These are phyloP conservation scores for Acromyrmex charruanus DNA, from an alignment of 1,140 invertebrate genomes.

Conservation along the genomic window DNA sequence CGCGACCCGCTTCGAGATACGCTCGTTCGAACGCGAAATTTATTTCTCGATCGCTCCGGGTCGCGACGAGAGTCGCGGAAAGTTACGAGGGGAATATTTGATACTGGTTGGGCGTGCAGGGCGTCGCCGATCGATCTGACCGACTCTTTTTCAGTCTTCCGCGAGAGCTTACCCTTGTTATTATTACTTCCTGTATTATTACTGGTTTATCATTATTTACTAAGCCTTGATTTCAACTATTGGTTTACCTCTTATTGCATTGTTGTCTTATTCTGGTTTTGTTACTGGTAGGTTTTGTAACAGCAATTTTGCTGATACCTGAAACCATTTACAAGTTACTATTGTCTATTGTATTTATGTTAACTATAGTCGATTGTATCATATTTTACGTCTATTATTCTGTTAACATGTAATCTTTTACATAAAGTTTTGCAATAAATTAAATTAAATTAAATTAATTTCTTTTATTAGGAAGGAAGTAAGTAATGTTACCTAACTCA, in stretches of 20 bases:
- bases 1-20: conserved; percentile 45
- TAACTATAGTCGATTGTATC: too few relatives aligned
- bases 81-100: conserved; percentile 46
- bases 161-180: neutral
- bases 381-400: too few relatives aligned
- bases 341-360: too few relatives aligned
- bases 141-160: neutral
- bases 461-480: neutral
- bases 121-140: conserved; percentile 25
- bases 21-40: conserved; percentile 49
- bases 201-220: conserved; percentile 11
- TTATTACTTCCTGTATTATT: neutral
- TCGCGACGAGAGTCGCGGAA: conserved; percentile 32
- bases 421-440: too few relatives aligned
- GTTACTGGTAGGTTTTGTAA: too few relatives aligned
- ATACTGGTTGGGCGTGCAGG: neutral
- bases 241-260: too few relatives aligned
- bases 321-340: too few relatives aligned
- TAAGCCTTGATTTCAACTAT: neutral
- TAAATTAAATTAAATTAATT: neutral
- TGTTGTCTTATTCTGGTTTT: too few relatives aligned
- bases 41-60: conserved; percentile 43
- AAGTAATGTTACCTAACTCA: neutral
- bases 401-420: too few relatives aligned
- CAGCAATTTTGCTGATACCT: too few relatives aligned